Base-by-base conservation (phyloP, 2,888 invertebrate species). In the Agapostemon virescens region DNA sequence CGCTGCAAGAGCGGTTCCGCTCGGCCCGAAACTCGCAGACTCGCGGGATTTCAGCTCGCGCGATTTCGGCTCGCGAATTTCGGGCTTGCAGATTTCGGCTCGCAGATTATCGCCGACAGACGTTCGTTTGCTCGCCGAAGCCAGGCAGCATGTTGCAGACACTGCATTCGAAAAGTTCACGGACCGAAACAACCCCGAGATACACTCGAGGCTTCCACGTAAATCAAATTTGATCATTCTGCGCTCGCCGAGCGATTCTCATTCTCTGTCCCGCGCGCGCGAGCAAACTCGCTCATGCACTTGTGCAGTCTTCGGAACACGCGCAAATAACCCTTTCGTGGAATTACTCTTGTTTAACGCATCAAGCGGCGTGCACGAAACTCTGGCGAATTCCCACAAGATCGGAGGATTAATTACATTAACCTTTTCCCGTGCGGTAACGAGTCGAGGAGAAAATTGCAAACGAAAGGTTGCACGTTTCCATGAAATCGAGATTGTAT, bases 31-130 rank as follows among this genome's bases (percentile, higher is more conserved):
- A n/a, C n/a, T n/a, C n/a, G n/a, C n/a, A n/a, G n/a, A n/a, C n/a
- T n/a, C n/a, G n/a, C n/a, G n/a, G n/a, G n/a, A n/a, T n/a, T n/a
- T n/a, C n/a, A n/a, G n/a, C n/a, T n/a, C n/a, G n/a, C n/a, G n/a
- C n/a, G n/a, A n/a, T n/a, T n/a, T n/a, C n/a, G n/a, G n/a, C n/a
- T n/a, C n/a, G n/a, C n/a, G n/a, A n/a, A n/a, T n/a, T n/a, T n/a
- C n/a, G n/a, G n/a, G n/a, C n/a, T n/a, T n/a, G n/a, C 67, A 30
- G 67, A 67, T 45, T 67, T 67, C 42, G 45, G 30, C 20, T n/a
- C 45, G 30, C 30, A 42, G 42, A 30, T 67, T 67, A 67, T 45
- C n/a, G n/a, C 45, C 42, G 20, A 26, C 30, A 11, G 20, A 13
- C 67, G n/a, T 26, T 67, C 40, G 2, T 67, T 67, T 20, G 30